Evolutionary conservation across 2,888 invertebrate genomes (phyloP).

Genomic region (Parelbella ahira): DNA sequence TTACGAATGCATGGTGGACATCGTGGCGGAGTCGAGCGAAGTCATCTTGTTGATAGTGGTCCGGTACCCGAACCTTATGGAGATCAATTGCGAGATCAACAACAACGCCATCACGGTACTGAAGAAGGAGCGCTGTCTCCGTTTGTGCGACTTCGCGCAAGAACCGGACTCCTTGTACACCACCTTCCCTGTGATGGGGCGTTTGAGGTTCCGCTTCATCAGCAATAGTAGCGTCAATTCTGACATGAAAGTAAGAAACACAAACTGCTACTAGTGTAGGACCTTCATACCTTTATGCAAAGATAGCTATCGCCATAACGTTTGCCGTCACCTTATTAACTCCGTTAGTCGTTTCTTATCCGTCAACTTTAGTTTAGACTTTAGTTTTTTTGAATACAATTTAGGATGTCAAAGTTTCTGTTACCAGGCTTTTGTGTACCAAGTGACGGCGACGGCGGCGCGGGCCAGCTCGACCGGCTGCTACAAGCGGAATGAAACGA

Average conservation of each 20-base stretch:
- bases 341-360: no score
- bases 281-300: no score
- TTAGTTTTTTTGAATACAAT: background rate
- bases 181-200: constrained; percentile 41
- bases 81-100: constrained; percentile 47
- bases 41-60: constrained; percentile 49
- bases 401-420: no score
- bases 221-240: constrained; percentile 67
- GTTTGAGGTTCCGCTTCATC: constrained; percentile 52
- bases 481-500: constrained; percentile 45
- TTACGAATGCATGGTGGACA: constrained; percentile 58
- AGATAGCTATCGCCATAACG: no score
- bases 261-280: no score
- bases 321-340: no score
- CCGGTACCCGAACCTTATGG: constrained; percentile 50
- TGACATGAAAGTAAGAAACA: constrained; percentile 55
- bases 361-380: no score
- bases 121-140: constrained; percentile 45
- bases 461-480: constrained; percentile 45
- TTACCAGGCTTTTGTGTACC: constrained; percentile 56
- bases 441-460: constrained; percentile 63
- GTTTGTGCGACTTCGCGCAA: constrained; percentile 47
- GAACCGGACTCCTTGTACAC: constrained; percentile 42
- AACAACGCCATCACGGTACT: constrained; percentile 49
- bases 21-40: constrained; percentile 40